Conservation (phyloP, 2,797 vertebrate genomes). For the Tapirus indicus region DNA sequence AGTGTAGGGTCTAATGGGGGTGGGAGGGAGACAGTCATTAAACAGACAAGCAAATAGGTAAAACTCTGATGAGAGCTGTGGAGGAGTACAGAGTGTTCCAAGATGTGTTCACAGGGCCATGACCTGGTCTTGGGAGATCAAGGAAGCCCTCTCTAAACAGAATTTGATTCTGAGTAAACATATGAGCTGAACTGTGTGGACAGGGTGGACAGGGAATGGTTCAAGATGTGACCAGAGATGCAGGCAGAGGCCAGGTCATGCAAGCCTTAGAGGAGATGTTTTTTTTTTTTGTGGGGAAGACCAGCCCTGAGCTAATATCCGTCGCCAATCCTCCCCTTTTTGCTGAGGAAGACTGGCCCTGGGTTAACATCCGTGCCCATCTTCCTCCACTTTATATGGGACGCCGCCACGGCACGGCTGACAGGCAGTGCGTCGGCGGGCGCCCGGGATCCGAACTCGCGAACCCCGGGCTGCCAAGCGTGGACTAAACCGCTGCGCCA, state of each 20-base stretch:
- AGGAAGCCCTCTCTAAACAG: conserved; percentile 17
- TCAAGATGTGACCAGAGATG: not conserved
- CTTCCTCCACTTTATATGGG: too few species aligned
- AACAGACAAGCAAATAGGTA: not conserved
- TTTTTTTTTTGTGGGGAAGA: too few species aligned
- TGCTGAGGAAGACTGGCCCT: too few species aligned
- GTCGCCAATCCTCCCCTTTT: too few species aligned
- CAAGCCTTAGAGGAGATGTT: not conserved
- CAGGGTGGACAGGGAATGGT: not conserved
- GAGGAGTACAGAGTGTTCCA: not conserved
- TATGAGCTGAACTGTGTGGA: not conserved
- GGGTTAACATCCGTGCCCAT: too few species aligned
- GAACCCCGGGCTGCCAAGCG: too few species aligned
- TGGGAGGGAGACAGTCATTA: not conserved
- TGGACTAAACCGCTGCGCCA: too few species aligned
- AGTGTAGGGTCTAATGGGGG: not conserved
- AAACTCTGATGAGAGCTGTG: not conserved
- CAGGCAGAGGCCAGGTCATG: not conserved
- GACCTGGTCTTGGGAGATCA: not conserved
- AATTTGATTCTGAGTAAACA: conserved; percentile 24
- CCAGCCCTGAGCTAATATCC: too few species aligned
- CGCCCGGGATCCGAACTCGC: too few species aligned
- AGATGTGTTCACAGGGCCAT: not conserved
- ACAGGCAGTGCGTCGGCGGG: too few species aligned
- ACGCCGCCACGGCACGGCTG: too few species aligned